These are phyloP conservation scores for Rhagophthalmus giganteus DNA, from an alignment of 2,888 invertebrate species.

Conservation along the genomic window DNA sequence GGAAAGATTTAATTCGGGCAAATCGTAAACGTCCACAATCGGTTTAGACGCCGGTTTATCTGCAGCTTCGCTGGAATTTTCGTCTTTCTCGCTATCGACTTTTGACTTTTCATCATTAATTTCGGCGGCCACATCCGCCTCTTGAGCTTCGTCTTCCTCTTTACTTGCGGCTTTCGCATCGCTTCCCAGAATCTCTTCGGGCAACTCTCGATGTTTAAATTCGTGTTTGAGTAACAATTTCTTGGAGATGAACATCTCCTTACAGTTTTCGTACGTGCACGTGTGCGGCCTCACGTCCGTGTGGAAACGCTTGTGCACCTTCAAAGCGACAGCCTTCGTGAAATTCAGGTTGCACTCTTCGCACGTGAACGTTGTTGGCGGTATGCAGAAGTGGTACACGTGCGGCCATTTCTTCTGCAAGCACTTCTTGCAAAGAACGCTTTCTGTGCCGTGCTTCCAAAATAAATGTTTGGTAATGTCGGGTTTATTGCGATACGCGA, in stretches of 20 bases:
- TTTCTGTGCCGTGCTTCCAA: conserved; percentile 92
- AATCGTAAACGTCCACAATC: conserved; percentile 67
- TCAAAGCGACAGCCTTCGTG: conserved; percentile 74
- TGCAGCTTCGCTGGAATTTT: conserved; percentile 37
- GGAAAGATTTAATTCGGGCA: conserved; percentile 81
- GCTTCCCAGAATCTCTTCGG: conserved; percentile 38
- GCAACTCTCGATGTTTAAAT: conserved; percentile 61
- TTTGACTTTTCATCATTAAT: conserved; percentile 40
- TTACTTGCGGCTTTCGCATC: conserved; percentile 27
- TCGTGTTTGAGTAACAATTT: conserved; percentile 76
- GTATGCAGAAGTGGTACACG: conserved; percentile 87
- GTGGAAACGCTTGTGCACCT: conserved; percentile 83
- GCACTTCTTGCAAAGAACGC: conserved; percentile 81
- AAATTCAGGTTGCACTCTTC: conserved; percentile 80
- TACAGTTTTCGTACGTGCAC: conserved; percentile 72
- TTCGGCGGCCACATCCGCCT: conserved; percentile 28
- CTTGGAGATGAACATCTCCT: conserved; percentile 78
- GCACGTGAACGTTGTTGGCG: conserved; percentile 76
- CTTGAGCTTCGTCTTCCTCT: conserved; percentile 31
- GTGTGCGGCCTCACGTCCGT: conserved; percentile 67
- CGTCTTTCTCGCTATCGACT: conserved; percentile 52
- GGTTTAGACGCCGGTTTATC: conserved; percentile 48
- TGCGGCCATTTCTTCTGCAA: conserved; percentile 91
- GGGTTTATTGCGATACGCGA: conserved; percentile 84
- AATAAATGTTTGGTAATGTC: conserved; percentile 88